phyloP scores from a whole-genome alignment of 2,113 vertebrate genomes.

The Zosterops lateralis region DNA sequence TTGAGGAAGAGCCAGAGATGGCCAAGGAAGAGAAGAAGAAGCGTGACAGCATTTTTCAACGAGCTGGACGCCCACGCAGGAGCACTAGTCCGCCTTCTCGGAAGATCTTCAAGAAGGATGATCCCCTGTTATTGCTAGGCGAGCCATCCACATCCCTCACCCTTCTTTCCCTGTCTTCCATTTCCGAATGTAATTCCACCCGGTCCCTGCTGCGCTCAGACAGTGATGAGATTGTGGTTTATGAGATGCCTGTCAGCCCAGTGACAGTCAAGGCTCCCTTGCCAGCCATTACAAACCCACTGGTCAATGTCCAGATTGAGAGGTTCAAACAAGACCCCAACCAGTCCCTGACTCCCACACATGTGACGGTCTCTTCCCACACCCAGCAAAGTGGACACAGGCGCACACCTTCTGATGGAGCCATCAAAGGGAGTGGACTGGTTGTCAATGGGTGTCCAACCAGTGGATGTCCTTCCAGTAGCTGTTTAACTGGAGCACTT shows the following conservation, averaged over 20 bases:
- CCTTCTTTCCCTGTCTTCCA: constrained; percentile 89
- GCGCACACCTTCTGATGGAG: constrained; percentile 93
- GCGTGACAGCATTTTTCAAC: constrained; percentile 90
- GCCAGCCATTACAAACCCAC: constrained; percentile 80
- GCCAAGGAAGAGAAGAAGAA: constrained; percentile 82
- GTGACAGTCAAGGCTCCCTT: constrained; percentile 69
- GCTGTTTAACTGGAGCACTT: constrained; percentile 70
- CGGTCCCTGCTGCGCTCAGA: constrained; percentile 90
- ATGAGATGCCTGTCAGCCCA: constrained; percentile 79
- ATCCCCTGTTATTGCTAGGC: constrained; percentile 75
- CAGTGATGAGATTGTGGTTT: constrained; percentile 89
- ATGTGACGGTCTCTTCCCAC: constrained; percentile 81
- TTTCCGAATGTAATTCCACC: constrained; percentile 95
- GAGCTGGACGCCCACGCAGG: constrained; percentile 79
- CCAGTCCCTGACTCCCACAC: constrained; percentile 94
- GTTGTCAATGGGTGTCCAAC: constrained; percentile 67
- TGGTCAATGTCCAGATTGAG: constrained; percentile 91
- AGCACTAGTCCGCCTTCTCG: constrained; percentile 87
- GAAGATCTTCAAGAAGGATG: constrained; percentile 89
- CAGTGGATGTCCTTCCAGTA: constrained; percentile 74
- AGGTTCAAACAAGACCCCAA: constrained; percentile 92
- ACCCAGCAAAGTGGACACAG: constrained; percentile 75
- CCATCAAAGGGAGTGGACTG: constrained; percentile 80
- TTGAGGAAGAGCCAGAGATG: constrained; percentile 73
- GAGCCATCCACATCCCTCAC: constrained; percentile 83